Conservation (phyloP, 1,140 invertebrate genomes). For the Notospermus geniculatus region DNA sequence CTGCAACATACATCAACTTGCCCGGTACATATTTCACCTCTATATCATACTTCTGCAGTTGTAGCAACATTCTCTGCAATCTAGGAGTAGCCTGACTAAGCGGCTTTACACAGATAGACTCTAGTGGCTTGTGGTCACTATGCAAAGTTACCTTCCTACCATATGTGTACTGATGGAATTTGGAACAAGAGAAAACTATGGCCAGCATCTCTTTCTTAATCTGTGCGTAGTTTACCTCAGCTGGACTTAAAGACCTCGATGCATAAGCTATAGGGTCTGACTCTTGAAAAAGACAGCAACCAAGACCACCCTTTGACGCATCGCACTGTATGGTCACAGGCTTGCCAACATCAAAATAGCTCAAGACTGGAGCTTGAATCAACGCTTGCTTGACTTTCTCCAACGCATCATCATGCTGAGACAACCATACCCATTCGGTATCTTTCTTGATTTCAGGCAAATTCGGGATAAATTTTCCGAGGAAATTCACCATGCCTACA, state of each 20-base stretch:
- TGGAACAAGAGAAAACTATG: slow-evolving; percentile 57
- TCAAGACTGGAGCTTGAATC: slow-evolving; percentile 13
- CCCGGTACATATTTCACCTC: slow-evolving; percentile 4
- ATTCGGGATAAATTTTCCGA: slow-evolving; percentile 40
- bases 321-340: slow-evolving; percentile 12
- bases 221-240: too few relatives aligned
- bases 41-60: slow-evolving; percentile 15
- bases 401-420: slow-evolving; percentile 13
- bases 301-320: background rate
- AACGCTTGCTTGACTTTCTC: slow-evolving; percentile 23
- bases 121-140: slow-evolving; percentile 50
- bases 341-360: slow-evolving; percentile 21
- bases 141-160: slow-evolving; percentile 35
- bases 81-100: slow-evolving; percentile 16
- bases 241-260: too few relatives aligned
- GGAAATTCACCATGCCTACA: slow-evolving; percentile 53
- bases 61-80: slow-evolving; percentile 13
- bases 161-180: slow-evolving; percentile 60
- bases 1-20: background rate
- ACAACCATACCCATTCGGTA: slow-evolving; percentile 17
- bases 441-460: slow-evolving; percentile 18
- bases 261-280: too few relatives aligned
- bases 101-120: slow-evolving; percentile 28
- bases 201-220: slow-evolving; percentile 61
- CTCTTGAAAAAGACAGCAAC: too few relatives aligned